Base-by-base conservation (phyloP, 2,888 invertebrate genomes). In the Ochropleura leucogaster region DNA sequence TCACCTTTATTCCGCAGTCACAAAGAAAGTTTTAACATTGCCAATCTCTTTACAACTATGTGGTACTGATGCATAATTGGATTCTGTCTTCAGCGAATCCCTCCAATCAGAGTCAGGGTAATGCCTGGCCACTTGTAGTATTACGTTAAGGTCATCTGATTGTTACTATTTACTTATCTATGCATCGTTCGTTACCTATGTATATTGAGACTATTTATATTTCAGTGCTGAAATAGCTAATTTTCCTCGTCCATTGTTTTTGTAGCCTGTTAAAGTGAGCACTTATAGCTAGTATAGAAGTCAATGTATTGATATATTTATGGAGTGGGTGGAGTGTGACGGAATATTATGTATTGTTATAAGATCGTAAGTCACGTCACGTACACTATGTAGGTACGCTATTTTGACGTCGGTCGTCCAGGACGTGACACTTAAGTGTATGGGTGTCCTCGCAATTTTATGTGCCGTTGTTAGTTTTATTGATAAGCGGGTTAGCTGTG, bases 361-460 rank as follows among this genome's bases (percentile, higher is more conserved):
- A 72, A 74, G 72, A 88, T 91, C 90, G 77, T 83, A 80, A 93
- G 85, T 90, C 91, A 63, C 62, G 76, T 74, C 92, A 92, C 92
- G 92, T 89, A 62, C 62, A 67, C 55, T 65, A 82, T 82, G 81
- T 75, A 77, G 83, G 85, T 75, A 77, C 83, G 85, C 79, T 85
- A 75, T 81, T 79, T 86, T 90, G 89, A 89, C 87, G 90, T 86
- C 55, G 76, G 82, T 74, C 78, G 73, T 75, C 71, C 83, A 85
- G 81, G 86, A 89, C 84, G 82, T 86, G 87, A 84, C 80, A 79
- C 77, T 77, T 69, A 68, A 74, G 68, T 74, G 82, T 80, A 84
- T 74, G 77, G 70, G 53, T 68, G 77, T 74, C 85, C 77, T 82
- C 78, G 80, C 72, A 73, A 59, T 79, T 80, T 81, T 85, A 84